phyloP scores from a whole-genome alignment of 2,888 invertebrate species.

The Drosophila anomelani region DNA sequence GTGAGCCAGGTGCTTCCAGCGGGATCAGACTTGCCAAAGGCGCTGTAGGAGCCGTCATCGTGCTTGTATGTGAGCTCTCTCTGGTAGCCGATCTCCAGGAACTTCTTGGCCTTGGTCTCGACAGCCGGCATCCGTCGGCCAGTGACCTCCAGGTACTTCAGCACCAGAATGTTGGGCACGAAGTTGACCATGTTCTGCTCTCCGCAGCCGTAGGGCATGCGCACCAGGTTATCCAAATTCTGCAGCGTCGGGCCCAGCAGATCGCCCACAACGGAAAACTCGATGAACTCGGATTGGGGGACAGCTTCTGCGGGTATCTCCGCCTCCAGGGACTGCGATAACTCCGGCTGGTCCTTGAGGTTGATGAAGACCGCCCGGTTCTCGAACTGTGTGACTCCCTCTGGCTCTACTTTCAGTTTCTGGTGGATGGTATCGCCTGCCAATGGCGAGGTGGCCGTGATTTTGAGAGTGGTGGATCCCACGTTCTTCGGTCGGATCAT shows the following conservation, averaged over 20 bases:
- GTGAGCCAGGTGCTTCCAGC: constrained; percentile 92
- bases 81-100: constrained; percentile 89
- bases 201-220: constrained; percentile 94
- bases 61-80: constrained; percentile 91
- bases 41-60: constrained; percentile 91
- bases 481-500: constrained; percentile 91
- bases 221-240: constrained; percentile 90
- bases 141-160: constrained; percentile 89
- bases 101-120: constrained; percentile 86
- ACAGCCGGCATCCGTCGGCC: constrained; percentile 89
- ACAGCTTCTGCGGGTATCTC: constrained; percentile 90
- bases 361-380: constrained; percentile 91
- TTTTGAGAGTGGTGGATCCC: constrained; percentile 90
- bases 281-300: constrained; percentile 89
- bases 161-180: constrained; percentile 89
- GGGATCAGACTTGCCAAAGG: constrained; percentile 89
- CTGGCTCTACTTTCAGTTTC: constrained; percentile 91
- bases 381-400: constrained; percentile 90
- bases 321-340: constrained; percentile 86
- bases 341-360: constrained; percentile 85
- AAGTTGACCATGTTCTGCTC: constrained; percentile 86
- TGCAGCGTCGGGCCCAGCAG: constrained; percentile 92
- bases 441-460: constrained; percentile 89
- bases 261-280: constrained; percentile 90
- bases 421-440: constrained; percentile 92